A percentile compares a stretch with the other conserved stretches of the same genome.
These are phyloP conservation scores for Drosophila buzzatii DNA, from an alignment of 2,888 invertebrate genomes.

Conservation along the genomic window DNA sequence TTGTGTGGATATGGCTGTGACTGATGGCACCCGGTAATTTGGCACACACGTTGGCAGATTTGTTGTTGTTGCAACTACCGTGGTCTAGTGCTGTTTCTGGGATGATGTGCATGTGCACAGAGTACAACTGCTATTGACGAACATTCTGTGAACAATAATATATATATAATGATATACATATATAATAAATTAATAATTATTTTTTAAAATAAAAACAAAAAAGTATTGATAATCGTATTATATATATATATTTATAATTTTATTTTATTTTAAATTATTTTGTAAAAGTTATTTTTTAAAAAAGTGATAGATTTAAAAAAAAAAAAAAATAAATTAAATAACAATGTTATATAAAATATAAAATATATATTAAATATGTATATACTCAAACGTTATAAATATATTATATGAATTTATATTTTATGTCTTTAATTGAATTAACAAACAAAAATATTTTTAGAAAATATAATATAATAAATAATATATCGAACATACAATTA, in stretches of 20 bases:
- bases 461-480: neutral
- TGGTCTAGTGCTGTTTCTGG: neutral
- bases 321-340: too few relatives aligned
- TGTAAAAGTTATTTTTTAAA: too few relatives aligned
- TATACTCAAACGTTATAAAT: too few relatives aligned
- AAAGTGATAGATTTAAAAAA: too few relatives aligned
- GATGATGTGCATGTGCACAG: slow-evolving; percentile 32
- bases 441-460: neutral
- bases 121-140: neutral
- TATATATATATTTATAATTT: neutral
- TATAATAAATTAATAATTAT: too few relatives aligned
- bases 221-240: too few relatives aligned
- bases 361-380: too few relatives aligned
- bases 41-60: slow-evolving; percentile 7
- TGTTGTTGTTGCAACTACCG: slow-evolving; percentile 24
- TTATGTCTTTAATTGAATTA: neutral
- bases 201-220: too few relatives aligned
- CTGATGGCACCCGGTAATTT: slow-evolving; percentile 29
- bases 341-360: too few relatives aligned
- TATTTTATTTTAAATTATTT: too few relatives aligned
- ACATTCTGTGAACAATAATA: neutral
- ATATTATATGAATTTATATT: too few relatives aligned
- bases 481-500: neutral
- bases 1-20: slow-evolving; percentile 10
- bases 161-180: too few relatives aligned